Evolutionary conservation across 2,113 vertebrate species (phyloP).

Genomic region (Entelurus aequoreus): DNA sequence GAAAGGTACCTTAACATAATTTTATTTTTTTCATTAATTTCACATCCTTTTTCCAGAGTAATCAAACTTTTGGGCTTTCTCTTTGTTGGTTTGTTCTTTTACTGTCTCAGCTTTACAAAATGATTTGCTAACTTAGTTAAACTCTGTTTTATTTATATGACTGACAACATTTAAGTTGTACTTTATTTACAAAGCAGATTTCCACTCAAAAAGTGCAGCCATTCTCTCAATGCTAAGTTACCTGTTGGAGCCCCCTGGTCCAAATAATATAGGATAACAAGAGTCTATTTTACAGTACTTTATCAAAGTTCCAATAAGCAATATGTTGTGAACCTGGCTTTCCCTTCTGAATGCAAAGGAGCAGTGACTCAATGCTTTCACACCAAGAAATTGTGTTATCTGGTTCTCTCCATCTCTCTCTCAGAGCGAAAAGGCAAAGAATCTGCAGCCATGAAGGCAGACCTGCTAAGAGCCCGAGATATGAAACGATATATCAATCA

Average conservation of each 20-base stretch:
- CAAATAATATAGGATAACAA: no score
- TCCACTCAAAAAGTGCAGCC: no score
- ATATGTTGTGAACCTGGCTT: not conserved
- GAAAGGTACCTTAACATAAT: constrained; percentile 77
- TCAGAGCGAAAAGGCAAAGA: constrained; percentile 88
- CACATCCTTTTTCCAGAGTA: not conserved
- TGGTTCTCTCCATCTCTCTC: not conserved
- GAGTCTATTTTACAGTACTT: not conserved
- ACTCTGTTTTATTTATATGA: not conserved
- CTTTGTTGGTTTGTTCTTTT: not conserved
- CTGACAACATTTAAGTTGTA: no score
- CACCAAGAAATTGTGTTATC: not conserved
- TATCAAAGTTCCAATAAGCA: not conserved
- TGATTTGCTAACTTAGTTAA: not conserved
- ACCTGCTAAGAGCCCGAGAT: constrained; percentile 90
- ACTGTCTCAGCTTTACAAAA: not conserved
- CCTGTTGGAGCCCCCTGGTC: no score
- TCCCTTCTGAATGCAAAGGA: not conserved
- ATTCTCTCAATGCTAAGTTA: no score
- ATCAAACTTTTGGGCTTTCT: not conserved
- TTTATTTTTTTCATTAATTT: not conserved
- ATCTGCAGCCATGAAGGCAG: constrained; percentile 93
- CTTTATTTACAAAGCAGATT: no score
- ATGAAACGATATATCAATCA: constrained; percentile 99
- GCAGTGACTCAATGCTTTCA: not conserved